phyloP scores from a whole-genome alignment of 2,113 vertebrate species.

The Alexandromys fortis region DNA sequence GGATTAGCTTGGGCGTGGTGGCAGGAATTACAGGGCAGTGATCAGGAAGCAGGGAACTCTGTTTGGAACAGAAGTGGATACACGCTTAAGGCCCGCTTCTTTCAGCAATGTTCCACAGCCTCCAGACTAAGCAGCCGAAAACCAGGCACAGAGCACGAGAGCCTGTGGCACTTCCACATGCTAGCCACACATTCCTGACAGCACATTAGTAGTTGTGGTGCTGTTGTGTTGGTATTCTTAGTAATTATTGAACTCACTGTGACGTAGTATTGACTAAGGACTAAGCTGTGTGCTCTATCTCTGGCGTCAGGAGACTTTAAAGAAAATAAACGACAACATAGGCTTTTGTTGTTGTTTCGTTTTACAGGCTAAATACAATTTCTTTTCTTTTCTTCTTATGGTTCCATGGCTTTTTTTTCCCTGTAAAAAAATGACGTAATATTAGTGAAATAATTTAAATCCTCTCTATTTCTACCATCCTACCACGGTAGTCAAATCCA shows the following conservation, averaged over 20 bases:
- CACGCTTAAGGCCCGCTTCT: neutral
- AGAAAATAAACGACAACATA: neutral
- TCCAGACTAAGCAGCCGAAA: neutral
- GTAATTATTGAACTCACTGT: neutral
- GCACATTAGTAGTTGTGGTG: neutral
- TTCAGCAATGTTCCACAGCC: neutral
- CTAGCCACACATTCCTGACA: neutral
- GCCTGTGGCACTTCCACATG: too few relatives aligned
- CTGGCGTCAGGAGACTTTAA: neutral
- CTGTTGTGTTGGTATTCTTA: neutral
- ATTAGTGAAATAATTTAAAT: constrained; percentile 43
- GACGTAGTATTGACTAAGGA: neutral
- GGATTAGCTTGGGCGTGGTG: neutral
- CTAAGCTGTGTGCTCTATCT: neutral
- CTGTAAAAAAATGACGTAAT: neutral
- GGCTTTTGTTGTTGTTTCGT: neutral
- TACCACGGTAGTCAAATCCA: constrained; percentile 12
- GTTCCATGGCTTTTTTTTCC: constrained; percentile 38
- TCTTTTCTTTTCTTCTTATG: constrained; percentile 31
- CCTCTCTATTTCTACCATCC: neutral
- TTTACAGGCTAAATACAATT: neutral
- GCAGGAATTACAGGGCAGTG: neutral
- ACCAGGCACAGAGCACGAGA: neutral
- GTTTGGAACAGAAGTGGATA: neutral
- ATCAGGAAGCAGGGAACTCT: neutral